phyloP scores from a whole-genome alignment of 2,888 invertebrate genomes.

The Nycteola revayana region DNA sequence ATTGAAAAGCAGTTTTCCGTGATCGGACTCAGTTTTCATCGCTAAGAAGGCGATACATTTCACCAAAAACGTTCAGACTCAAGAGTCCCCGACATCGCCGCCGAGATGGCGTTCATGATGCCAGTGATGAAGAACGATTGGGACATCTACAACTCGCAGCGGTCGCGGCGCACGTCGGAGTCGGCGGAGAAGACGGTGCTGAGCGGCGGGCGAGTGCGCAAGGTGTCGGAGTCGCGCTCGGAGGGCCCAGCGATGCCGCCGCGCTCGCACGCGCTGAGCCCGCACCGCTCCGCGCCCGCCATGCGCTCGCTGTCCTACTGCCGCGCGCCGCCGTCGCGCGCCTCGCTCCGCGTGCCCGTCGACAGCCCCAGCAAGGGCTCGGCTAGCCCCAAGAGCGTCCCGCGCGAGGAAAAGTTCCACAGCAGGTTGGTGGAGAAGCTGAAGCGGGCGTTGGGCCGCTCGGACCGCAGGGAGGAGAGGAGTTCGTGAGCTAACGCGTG shows the following conservation, averaged over 20 bases:
- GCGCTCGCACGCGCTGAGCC: conserved; percentile 77
- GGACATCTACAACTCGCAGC: conserved; percentile 94
- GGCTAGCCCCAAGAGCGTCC: conserved; percentile 84
- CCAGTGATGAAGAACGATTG: conserved; percentile 96
- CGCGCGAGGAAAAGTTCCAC: conserved; percentile 87
- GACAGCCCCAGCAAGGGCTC: conserved; percentile 86
- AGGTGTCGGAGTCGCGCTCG: conserved; percentile 88
- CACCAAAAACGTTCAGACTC: conserved; percentile 70
- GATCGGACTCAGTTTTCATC: conserved; percentile 39
- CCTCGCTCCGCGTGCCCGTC: conserved; percentile 82
- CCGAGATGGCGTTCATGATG: conserved; percentile 96
- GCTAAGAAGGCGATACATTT: conserved; percentile 45
- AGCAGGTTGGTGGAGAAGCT: conserved; percentile 90
- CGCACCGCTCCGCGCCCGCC: conserved; percentile 86
- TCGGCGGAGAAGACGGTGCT: conserved; percentile 69
- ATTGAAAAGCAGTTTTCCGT: conserved; percentile 49
- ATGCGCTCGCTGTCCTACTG: conserved; percentile 82
- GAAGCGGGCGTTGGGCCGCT: conserved; percentile 85
- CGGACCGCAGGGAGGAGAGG: conserved; percentile 72
- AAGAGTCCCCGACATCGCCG: conserved; percentile 66
- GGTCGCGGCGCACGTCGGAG: conserved; percentile 89
- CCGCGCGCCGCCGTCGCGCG: conserved; percentile 80
- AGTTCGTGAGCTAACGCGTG: conserved; percentile 81
- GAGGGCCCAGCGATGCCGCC: conserved; percentile 87
- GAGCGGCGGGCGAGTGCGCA: conserved; percentile 80